A percentile compares a stretch with the other conserved stretches of the same genome.
Evolutionary conservation across 2,113 vertebrate species (phyloP).

Genomic region (Maccullochella peelii): DNA sequence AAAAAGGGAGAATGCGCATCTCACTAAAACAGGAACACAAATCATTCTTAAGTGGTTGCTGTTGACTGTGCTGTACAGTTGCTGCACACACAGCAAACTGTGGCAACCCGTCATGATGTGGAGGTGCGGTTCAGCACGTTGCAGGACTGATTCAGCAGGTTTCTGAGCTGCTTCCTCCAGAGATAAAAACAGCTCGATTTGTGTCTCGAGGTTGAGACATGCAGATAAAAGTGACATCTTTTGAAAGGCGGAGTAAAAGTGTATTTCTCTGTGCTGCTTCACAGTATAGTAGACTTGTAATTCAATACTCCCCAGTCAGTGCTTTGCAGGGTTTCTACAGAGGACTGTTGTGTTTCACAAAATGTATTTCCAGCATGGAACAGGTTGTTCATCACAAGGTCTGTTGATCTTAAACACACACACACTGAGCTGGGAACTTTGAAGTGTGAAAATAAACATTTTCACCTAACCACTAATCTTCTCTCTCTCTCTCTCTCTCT

Average conservation of each 20-base stretch:
- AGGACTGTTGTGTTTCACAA: constrained; percentile 79
- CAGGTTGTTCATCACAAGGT: constrained; percentile 82
- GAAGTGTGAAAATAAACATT: constrained; percentile 87
- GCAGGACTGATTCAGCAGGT: constrained; percentile 57
- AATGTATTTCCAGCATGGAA: constrained; percentile 79
- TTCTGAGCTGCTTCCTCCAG: constrained; percentile 23
- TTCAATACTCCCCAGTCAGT: constrained; percentile 77
- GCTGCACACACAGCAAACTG: constrained; percentile 52
- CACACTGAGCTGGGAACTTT: constrained; percentile 73
- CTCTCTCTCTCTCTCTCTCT: constrained; percentile 32
- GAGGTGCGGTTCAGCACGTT: constrained; percentile 38
- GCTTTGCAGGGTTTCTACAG: constrained; percentile 75
- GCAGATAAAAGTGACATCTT: constrained; percentile 66
- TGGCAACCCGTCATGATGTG: constrained; percentile 44
- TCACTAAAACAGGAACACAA: constrained; percentile 2
- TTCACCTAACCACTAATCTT: constrained; percentile 77
- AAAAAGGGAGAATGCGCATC: background rate
- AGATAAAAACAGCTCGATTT: constrained; percentile 50
- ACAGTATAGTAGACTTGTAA: constrained; percentile 63
- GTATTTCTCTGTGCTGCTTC: constrained; percentile 62
- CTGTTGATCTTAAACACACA: constrained; percentile 81
- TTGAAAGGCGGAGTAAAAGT: constrained; percentile 51
- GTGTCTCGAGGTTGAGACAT: constrained; percentile 43
- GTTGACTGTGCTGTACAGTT: constrained; percentile 21
- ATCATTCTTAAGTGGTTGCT: constrained; percentile 29